Evolutionary conservation across 2,888 invertebrate genomes (phyloP).

Genomic region (Zaprionus bogoriensis): DNA sequence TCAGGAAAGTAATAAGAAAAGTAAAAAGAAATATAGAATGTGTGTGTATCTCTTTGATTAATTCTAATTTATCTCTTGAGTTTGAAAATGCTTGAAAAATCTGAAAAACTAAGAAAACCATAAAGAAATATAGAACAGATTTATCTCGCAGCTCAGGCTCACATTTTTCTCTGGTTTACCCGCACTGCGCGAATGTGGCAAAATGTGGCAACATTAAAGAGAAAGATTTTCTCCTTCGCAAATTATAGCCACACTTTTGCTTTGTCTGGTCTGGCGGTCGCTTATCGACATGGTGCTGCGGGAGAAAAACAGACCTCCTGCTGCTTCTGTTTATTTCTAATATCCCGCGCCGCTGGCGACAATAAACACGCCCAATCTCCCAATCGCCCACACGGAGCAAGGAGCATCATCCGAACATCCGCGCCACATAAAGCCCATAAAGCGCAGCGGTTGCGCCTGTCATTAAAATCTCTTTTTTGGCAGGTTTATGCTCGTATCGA

Average conservation of each 20-base stretch:
- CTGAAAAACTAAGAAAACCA: too few relatives aligned
- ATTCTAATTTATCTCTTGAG: too few relatives aligned
- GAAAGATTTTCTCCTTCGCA: constrained; percentile 19
- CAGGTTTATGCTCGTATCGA: constrained; percentile 53
- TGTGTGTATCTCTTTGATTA: too few relatives aligned
- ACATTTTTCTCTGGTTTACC: too few relatives aligned
- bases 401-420: constrained; percentile 17
- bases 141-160: too few relatives aligned
- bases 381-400: constrained; percentile 21
- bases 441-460: constrained; percentile 69
- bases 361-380: constrained; percentile 77
- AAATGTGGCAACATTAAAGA: constrained; percentile 28
- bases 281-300: constrained; percentile 38
- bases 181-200: too few relatives aligned
- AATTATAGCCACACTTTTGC: constrained; percentile 34
- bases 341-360: constrained; percentile 66
- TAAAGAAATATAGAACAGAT: too few relatives aligned
- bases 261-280: constrained; percentile 28
- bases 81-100: too few relatives aligned
- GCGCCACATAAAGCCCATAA: constrained; percentile 58
- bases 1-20: too few relatives aligned
- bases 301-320: constrained; percentile 34
- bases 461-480: constrained; percentile 75
- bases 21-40: too few relatives aligned
- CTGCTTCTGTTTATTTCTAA: constrained; percentile 70